Evolutionary conservation across 1,140 invertebrate genomes (phyloP).

Genomic region (Ceratitis capitata): DNA sequence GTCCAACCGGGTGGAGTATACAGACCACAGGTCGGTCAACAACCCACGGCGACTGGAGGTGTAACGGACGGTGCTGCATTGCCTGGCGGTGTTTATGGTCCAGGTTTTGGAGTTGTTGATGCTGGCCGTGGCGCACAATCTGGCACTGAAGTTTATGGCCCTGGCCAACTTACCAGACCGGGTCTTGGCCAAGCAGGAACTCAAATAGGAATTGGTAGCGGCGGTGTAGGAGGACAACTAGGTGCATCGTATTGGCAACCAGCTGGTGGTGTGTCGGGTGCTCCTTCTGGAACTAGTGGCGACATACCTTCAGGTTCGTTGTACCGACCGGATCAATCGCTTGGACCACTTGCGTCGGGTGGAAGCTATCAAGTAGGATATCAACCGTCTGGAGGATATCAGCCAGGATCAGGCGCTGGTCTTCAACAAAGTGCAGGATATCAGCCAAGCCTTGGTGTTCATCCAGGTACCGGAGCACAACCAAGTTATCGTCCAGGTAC

Average conservation of each 20-base stretch:
- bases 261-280: background rate
- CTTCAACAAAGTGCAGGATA: background rate
- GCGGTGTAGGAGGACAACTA: background rate
- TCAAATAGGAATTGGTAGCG: background rate
- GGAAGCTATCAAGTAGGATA: background rate
- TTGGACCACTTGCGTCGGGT: background rate
- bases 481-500: background rate
- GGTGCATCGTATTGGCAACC: constrained; percentile 3
- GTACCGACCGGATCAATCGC: constrained; percentile 48
- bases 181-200: background rate
- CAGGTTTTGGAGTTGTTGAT: background rate
- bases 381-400: background rate
- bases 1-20: background rate
- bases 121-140: background rate
- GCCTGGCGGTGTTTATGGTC: constrained; percentile 14
- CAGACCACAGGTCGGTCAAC: background rate
- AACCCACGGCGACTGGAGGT: background rate
- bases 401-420: background rate
- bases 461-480: background rate
- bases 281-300: background rate
- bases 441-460: background rate
- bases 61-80: constrained; percentile 11
- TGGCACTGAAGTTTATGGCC: background rate
- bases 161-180: background rate
- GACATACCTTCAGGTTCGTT: constrained; percentile 45